Evolutionary conservation across 2,888 invertebrate genomes (phyloP).

Genomic region (Caenorhabditis japonica): DNA sequence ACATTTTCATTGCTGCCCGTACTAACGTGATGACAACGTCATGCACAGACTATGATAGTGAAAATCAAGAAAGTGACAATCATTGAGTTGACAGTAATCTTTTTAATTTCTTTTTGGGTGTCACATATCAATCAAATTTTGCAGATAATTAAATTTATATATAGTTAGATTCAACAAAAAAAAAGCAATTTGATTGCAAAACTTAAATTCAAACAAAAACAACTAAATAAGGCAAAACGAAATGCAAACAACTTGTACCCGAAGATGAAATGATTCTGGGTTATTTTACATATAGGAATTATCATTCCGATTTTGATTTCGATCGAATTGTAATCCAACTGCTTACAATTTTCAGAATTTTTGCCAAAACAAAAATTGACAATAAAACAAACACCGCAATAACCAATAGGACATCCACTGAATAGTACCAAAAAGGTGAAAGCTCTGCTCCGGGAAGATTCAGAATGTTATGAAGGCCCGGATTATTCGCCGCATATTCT

Average conservation of each 20-base stretch:
- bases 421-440: constrained; percentile 42
- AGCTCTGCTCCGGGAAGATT: constrained; percentile 41
- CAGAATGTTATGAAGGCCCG: constrained; percentile 39
- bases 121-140: constrained; percentile 5
- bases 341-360: neutral
- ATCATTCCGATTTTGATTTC: constrained; percentile 19
- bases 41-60: constrained; percentile 1
- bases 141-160: too few relatives aligned
- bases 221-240: constrained; percentile 11
- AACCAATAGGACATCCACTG: constrained; percentile 17
- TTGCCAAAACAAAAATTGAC: constrained; percentile 5
- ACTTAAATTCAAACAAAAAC: constrained; percentile 4
- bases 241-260: constrained; percentile 11
- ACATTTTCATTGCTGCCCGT: too few relatives aligned
- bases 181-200: neutral
- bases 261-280: constrained; percentile 6
- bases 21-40: too few relatives aligned
- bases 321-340: constrained; percentile 1
- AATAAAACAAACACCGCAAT: neutral
- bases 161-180: too few relatives aligned
- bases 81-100: constrained; percentile 33
- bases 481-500: constrained; percentile 53
- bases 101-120: neutral
- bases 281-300: too few relatives aligned
- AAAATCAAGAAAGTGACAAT: neutral